Evolutionary conservation across 2,888 invertebrate species (phyloP), one percentile per base, ranked within the genome.

Genomic region (Nemurella pictetii): DNA sequence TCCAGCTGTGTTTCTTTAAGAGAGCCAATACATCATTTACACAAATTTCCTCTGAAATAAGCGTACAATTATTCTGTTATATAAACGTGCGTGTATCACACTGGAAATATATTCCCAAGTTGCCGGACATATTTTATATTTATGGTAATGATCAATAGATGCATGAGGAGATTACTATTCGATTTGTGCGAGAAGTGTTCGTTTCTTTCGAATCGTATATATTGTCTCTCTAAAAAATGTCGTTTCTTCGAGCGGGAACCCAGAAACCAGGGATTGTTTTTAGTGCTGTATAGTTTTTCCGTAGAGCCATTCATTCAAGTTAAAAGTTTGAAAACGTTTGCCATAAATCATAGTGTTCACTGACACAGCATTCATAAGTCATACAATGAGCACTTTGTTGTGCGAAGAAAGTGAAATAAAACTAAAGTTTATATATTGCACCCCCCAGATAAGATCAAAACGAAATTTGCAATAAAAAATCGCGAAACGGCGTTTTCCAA

Each of bases 401-500:
- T 30, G 82, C 28, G 55, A 82, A 82, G 82, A 82, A 82, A 82
- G 82, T 82, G 82, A 82, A 82, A 82, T 82, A 82, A 72, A 82
- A 82, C 30, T 78, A 80, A 78, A 78, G 30, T 30, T 30, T 55
- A 55, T 55, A 55, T 55, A 55, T 55, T 55, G 3, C 55, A 55
- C 55, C 15, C 29, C 55, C 15, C 29, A 55, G 82, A 82, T 82
- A 82, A 9, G 72, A 82, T 72, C 82, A 29, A 28, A 72, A 28
- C 55, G 82, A 82, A 78, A 82, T 72, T 82, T 82, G 82, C 73
- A 82, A 72, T 72, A 72, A 82, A 72, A 82, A 72, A 82, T 55
- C 15, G 20, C 3, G 75, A 28, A 72, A 27, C 25, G 82, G 28
- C 72, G 15, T 82, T 72, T 81, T 29, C 30, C 28, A 55, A 20